Evolutionary conservation across 1,140 invertebrate genomes (phyloP), one percentile per base, ranked within the genome.

Genomic region (Drosophila nigromelanica): DNA sequence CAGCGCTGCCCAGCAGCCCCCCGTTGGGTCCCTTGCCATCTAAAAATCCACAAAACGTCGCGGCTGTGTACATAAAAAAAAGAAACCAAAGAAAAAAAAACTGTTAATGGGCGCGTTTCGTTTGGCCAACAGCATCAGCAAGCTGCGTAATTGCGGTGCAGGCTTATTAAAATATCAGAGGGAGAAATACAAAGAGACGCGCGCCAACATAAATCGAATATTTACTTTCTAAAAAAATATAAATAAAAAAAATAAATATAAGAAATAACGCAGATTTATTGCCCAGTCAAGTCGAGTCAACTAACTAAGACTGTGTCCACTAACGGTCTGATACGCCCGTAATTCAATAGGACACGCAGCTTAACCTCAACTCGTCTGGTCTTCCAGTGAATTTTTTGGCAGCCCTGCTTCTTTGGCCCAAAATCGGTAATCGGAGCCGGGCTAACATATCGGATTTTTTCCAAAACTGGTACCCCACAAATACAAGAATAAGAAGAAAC

Each of bases 1-100:
- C 64, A 43, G 40, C 24, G n/a, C 10, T 15, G 52, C 15, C 11
- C 15, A 58, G 39, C 27, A 21, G 27, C 51, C 21, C 43, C 60
- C n/a, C 52, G 47, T 18, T 33, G 37, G 14, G 2, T 24, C 21
- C 21, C 21, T 24, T 24, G 21, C 10, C 47, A 62, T 12, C 35
- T 58, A 54, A 89, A 89, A 89, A 89, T 62, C 69, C 80, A 89
- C 83, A 89, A 89, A 89, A 83, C 83, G 83, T 89, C 83, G 80
- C 83, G 50, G 45, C 73, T 89, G 79, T 89, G 83, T 89, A 89
- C 83, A 89, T 79, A 83, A 77, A 87, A 73, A 66, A n/a, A n/a
- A n/a, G n/a, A 7, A 71, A 85, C 73, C 89, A 73, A 66, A 5
- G 71, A 87, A 68, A 48, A 12, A 48, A 48, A 48, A 48, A 21